phyloP scores from a whole-genome alignment of 2,888 invertebrate species.

The Standfussiana lucernea region DNA sequence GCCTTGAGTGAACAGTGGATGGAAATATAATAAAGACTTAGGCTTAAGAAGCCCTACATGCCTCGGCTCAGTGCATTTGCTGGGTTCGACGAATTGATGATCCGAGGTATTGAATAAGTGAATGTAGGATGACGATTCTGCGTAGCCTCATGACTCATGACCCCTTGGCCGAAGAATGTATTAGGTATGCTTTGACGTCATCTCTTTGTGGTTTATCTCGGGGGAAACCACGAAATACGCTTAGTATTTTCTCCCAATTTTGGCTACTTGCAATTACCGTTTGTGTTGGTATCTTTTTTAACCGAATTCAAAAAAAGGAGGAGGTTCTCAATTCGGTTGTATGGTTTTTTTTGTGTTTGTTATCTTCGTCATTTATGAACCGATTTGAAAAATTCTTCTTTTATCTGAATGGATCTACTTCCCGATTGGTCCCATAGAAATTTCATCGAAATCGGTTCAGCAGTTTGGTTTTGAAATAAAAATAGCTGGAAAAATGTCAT shows the following conservation, averaged over 20 bases:
- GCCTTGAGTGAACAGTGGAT: constrained; percentile 9
- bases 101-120: constrained; percentile 7
- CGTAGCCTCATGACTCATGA: background rate
- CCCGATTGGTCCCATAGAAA: too few relatives aligned
- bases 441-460: too few relatives aligned
- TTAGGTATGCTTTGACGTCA: constrained; percentile 4
- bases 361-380: too few relatives aligned
- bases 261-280: background rate
- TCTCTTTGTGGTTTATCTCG: background rate
- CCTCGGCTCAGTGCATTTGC: constrained; percentile 8
- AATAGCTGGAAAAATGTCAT: too few relatives aligned
- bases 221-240: background rate
- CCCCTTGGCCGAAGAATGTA: background rate
- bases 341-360: too few relatives aligned
- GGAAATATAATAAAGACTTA: constrained; percentile 12
- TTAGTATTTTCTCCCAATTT: background rate
- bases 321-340: too few relatives aligned
- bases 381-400: too few relatives aligned
- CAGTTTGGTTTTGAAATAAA: too few relatives aligned
- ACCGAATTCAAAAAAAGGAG: too few relatives aligned
- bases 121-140: background rate
- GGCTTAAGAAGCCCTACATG: constrained; percentile 34
- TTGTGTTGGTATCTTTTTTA: background rate
- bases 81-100: constrained; percentile 15
- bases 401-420: too few relatives aligned